A percentile compares a stretch with the other conserved stretches of the same genome.
phyloP scores from a whole-genome alignment of 2,797 vertebrate genomes.

The Hippocampus kuda region DNA sequence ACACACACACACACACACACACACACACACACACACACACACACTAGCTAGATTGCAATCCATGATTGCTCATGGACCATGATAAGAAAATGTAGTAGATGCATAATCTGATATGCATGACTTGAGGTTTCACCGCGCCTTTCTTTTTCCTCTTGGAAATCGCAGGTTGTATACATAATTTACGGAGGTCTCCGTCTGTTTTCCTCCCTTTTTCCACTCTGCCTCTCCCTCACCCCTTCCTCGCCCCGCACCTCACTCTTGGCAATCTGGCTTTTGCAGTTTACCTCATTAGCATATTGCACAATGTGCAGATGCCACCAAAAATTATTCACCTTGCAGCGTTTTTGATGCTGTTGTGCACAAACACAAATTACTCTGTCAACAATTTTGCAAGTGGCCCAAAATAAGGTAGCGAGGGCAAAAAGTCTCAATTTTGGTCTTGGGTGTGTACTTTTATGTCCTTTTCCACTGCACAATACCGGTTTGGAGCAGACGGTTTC shows the following conservation, averaged over 20 bases:
- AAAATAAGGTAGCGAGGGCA: slow-evolving; percentile 38
- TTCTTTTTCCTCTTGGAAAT: slow-evolving; percentile 70
- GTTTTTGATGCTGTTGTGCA: slow-evolving; percentile 52
- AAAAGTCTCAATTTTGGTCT: slow-evolving; percentile 9
- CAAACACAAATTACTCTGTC: slow-evolving; percentile 56
- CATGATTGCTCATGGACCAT: slow-evolving; percentile 61
- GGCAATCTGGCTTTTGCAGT: slow-evolving; percentile 66
- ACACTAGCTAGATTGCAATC: slow-evolving; percentile 54
- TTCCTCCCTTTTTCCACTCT: slow-evolving; percentile 53
- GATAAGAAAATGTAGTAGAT: slow-evolving; percentile 70
- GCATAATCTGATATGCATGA: slow-evolving; percentile 74
- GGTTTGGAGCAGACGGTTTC: not conserved
- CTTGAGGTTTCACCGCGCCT: slow-evolving; percentile 65
- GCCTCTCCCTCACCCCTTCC: slow-evolving; percentile 29
- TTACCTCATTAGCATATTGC: slow-evolving; percentile 70
- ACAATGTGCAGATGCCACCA: slow-evolving; percentile 70
- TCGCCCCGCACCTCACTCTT: slow-evolving; percentile 57
- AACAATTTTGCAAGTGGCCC: slow-evolving; percentile 48
- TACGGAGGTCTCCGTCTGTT: slow-evolving; percentile 65
- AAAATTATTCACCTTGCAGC: slow-evolving; percentile 67
- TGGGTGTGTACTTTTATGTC: not conserved
- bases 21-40: slow-evolving; percentile 41
- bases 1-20: slow-evolving; percentile 10
- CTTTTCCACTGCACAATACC: not conserved
- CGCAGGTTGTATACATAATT: slow-evolving; percentile 72